Evolutionary conservation across 2,113 vertebrate species (phyloP).

Genomic region (Sarotherodon lohbergeri): DNA sequence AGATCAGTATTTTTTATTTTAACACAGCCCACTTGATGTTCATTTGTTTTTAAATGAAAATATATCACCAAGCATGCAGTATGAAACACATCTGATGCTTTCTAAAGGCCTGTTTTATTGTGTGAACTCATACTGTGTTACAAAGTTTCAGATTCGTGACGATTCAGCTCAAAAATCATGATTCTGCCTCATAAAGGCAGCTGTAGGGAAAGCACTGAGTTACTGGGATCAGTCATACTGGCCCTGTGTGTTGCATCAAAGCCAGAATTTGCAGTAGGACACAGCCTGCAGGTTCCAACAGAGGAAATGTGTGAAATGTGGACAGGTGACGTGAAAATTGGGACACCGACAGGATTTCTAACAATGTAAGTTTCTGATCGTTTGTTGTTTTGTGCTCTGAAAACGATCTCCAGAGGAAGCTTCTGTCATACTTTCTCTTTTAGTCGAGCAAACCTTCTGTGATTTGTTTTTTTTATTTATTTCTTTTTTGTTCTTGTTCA

Average conservation of each 20-base stretch:
- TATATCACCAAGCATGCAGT: fast-evolving
- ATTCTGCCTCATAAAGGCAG: not conserved
- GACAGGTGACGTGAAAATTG: not conserved
- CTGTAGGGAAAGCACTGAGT: not conserved
- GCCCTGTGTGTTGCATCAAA: not conserved
- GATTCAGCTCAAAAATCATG: not conserved
- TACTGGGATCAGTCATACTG: not conserved
- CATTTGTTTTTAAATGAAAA: not conserved
- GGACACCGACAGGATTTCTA: not conserved
- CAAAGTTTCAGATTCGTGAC: not conserved
- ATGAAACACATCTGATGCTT: not conserved
- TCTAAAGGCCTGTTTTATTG: not conserved
- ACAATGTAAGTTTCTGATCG: not conserved
- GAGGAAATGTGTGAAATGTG: not conserved
- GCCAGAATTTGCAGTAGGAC: not conserved
- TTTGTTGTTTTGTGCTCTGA: not conserved
- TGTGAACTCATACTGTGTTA: not conserved
- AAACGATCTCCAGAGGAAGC: not conserved
- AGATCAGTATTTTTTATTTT: not conserved
- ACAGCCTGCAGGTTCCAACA: not conserved
- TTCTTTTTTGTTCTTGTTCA: fast-evolving
- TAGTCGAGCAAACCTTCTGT: not conserved
- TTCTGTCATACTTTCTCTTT: not conserved
- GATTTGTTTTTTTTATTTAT: not conserved
- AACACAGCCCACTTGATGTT: not conserved